Evolutionary conservation across 2,113 vertebrate species (phyloP), one percentile per base, ranked within the genome.

Genomic region (Athene noctua): DNA sequence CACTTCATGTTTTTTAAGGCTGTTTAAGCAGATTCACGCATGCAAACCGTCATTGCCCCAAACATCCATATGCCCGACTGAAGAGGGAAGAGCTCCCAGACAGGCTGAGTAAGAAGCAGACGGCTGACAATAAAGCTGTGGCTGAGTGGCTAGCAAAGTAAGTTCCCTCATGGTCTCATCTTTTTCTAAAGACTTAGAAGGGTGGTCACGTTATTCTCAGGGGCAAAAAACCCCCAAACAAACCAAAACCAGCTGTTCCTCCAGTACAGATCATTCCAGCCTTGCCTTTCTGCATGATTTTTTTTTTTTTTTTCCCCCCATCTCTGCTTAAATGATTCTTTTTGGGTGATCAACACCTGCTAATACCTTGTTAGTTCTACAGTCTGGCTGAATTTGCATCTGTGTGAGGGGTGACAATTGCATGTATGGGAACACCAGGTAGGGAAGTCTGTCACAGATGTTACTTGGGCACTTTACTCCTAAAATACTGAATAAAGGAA

Each of bases 91-190:
- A 99, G 91, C 98, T 98, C 40, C 98, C 98, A 6, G 98, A 98
- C 18, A 97, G 96, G 27, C 97, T 97, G 73, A 98, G 97, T 62
- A 99, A 99, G 94, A 98, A 98, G 68, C 98, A 99, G 95, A 98
- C 98, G 0, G 99, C 98, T 82, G 99, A 99, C 80, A 99, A 99
- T 97, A 99, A 99, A 98, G 99, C 99, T 65, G 99, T 99, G 59
- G 99, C 99, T 5, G 99, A 99, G 91, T 99, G 99, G 99, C 97
- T 99, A 95, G 98, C 99, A 65, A 99, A 99, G 99, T 99, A 98
- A 99, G 98, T 96, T 88, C 20, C 19, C 13, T 75, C 23, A 20
- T 17, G 20, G 36, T 88, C 25, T 79, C 36, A 47, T 79, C 22
- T 83, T 87, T 74, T 20, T 67, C 57, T 81, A 61, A 73, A 44